These are phyloP conservation scores for Tapirus indicus DNA, from an alignment of 2,797 vertebrate species.

Conservation along the genomic window DNA sequence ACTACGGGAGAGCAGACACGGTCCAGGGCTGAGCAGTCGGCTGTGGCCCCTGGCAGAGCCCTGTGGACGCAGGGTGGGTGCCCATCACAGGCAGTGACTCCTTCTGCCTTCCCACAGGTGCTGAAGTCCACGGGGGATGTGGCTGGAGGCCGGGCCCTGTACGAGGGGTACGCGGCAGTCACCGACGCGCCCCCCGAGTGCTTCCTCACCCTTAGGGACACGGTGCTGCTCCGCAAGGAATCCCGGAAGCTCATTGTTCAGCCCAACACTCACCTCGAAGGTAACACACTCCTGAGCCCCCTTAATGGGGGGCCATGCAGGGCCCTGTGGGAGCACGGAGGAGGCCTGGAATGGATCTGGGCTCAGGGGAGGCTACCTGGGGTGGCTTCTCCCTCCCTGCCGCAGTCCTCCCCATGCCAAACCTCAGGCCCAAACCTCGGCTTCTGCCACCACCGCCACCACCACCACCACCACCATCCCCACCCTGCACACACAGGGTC, in stretches of 20 bases:
- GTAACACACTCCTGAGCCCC: slow-evolving; percentile 80
- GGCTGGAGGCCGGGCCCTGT: slow-evolving; percentile 92
- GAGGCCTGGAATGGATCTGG: too few species aligned
- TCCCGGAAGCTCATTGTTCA: slow-evolving; percentile 96
- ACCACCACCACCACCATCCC: background rate
- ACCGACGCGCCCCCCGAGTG: slow-evolving; percentile 87
- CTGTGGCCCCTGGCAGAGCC: background rate
- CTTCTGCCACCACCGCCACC: background rate
- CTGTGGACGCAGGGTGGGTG: background rate
- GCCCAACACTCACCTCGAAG: slow-evolving; percentile 93
- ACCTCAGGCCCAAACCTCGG: background rate
- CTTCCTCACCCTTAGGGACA: slow-evolving; percentile 93
- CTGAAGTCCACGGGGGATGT: slow-evolving; percentile 95
- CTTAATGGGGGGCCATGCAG: background rate
- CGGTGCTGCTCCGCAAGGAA: slow-evolving; percentile 94
- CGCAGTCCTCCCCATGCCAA: background rate
- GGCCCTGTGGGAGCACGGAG: background rate
- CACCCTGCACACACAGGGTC: too few species aligned
- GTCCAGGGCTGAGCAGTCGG: accelerated
- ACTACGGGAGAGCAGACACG: accelerated
- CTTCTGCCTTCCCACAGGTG: slow-evolving; percentile 86
- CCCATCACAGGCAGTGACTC: background rate
- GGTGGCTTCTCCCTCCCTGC: background rate
- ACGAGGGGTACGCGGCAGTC: slow-evolving; percentile 92
- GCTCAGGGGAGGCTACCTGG: background rate